These are phyloP conservation scores for Notodonta ziczac DNA, from an alignment of 2,888 invertebrate species.

Conservation along the genomic window DNA sequence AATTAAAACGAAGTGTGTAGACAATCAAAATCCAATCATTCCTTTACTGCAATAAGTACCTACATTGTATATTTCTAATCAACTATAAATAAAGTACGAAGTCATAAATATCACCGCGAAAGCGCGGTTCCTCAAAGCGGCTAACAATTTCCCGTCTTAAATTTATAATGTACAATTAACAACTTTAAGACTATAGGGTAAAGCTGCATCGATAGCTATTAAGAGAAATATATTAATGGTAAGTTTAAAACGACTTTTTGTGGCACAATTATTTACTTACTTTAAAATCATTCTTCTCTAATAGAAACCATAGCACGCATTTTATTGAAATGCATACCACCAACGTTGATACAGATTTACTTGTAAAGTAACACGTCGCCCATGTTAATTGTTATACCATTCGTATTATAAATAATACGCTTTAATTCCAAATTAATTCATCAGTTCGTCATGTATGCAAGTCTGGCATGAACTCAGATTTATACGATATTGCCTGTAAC, in stretches of 20 bases:
- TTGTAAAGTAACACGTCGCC: not conserved
- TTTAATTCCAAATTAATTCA: not conserved
- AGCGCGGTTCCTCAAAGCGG: not conserved
- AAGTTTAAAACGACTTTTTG: not conserved
- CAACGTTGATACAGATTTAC: slow-evolving; percentile 1
- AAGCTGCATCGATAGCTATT: not conserved
- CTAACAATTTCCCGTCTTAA: not conserved
- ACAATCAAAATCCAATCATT: not conserved
- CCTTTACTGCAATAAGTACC: not conserved
- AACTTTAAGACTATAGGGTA: not conserved
- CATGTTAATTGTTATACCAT: slow-evolving; percentile 3
- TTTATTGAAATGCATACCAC: slow-evolving; percentile 1
- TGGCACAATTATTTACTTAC: too few species aligned
- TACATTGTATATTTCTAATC: not conserved
- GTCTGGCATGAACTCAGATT: not conserved
- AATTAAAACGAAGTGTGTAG: too few species aligned
- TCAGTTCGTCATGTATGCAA: not conserved
- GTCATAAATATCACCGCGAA: not conserved
- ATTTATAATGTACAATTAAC: not conserved
- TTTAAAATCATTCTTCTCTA: too few species aligned
- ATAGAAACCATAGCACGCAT: not conserved
- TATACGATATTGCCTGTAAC: not conserved
- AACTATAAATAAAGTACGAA: too few species aligned
- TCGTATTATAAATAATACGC: not conserved
- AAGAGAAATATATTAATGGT: not conserved